phyloP scores from a whole-genome alignment of 2,113 vertebrate genomes.

The Fregetta grallaria region DNA sequence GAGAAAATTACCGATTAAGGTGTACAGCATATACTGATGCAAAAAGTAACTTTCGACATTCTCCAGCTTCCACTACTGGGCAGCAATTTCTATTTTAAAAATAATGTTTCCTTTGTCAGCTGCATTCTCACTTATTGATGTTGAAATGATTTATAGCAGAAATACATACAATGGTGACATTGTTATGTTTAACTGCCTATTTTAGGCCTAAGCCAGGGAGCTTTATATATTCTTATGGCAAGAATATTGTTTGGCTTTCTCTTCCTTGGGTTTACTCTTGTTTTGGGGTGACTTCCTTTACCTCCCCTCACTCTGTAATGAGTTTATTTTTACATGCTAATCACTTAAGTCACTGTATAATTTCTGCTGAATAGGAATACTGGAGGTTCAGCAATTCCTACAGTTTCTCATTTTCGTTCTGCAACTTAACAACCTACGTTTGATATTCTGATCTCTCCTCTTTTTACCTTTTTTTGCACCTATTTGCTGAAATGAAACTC shows the following conservation, averaged over 20 bases:
- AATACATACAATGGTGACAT: not conserved
- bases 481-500: not conserved
- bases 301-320: not conserved
- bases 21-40: not conserved
- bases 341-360: not conserved
- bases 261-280: not conserved
- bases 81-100: conserved; percentile 9
- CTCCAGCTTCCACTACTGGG: not conserved
- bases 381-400: not conserved
- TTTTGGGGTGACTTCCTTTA: not conserved
- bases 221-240: not conserved
- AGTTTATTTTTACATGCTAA: not conserved
- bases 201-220: not conserved
- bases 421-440: not conserved
- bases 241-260: not conserved
- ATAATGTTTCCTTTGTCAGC: not conserved
- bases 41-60: not conserved
- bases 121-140: not conserved
- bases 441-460: not conserved
- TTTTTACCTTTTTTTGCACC: not conserved
- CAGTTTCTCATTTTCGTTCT: not conserved
- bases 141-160: conserved; percentile 1
- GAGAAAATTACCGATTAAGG: not conserved
- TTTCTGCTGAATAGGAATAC: not conserved
- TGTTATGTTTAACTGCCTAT: not conserved